These are phyloP conservation scores for Lichenostomus cassidix DNA, from an alignment of 2,113 vertebrate species.

Conservation along the genomic window DNA sequence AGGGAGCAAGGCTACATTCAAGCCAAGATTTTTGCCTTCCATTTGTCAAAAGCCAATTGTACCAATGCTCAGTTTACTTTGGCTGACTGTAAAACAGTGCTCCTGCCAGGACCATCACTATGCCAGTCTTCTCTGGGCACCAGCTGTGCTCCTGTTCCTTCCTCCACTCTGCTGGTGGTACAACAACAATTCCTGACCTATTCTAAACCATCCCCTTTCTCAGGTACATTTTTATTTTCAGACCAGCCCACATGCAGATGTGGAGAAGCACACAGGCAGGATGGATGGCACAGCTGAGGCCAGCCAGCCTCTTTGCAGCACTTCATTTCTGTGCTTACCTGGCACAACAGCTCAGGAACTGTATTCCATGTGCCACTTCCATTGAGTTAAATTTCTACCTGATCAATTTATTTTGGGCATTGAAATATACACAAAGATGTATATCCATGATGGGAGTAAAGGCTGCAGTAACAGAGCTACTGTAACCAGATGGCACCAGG, in stretches of 20 bases:
- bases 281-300: fast-evolving
- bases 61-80: neutral
- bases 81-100: fast-evolving
- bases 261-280: neutral
- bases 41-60: fast-evolving
- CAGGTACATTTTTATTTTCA: fast-evolving
- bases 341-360: neutral
- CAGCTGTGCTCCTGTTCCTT: fast-evolving
- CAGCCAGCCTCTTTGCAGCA: neutral
- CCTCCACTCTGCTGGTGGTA: neutral
- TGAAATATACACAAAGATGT: neutral
- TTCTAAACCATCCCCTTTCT: neutral
- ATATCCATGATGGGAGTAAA: fast-evolving
- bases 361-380: neutral
- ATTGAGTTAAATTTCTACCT: neutral
- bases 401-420: fast-evolving
- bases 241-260: fast-evolving
- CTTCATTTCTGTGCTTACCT: neutral
- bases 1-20: neutral
- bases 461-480: neutral
- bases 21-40: neutral
- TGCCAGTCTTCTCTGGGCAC: neutral
- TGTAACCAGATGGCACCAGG: neutral
- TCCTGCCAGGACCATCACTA: neutral
- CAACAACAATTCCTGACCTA: neutral